Conservation (phyloP, 2,888 invertebrate species). For the Hylaea fasciaria region DNA sequence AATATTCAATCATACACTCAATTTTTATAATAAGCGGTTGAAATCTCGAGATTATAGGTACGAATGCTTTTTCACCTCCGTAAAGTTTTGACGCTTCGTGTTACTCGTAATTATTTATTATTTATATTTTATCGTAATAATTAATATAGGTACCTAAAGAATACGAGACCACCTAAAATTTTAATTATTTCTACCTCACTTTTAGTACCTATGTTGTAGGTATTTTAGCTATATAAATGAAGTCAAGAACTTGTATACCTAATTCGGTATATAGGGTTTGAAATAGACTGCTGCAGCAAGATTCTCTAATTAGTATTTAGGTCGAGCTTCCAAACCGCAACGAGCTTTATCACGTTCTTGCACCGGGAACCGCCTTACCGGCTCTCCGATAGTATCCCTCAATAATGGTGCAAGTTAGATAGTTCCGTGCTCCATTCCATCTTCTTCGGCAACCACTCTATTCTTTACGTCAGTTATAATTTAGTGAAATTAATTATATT, state of each 20-base stretch:
- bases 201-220: too few species aligned
- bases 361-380: background rate
- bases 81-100: slow-evolving; percentile 7
- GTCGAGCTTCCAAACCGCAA: slow-evolving; percentile 25
- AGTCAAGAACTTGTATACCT: too few species aligned
- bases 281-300: background rate
- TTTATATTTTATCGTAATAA: background rate
- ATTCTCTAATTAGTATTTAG: slow-evolving; percentile 24
- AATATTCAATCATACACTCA: background rate
- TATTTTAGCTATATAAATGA: too few species aligned
- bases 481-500: too few species aligned
- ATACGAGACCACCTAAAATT: too few species aligned
- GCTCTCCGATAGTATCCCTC: slow-evolving; percentile 9
- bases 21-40: slow-evolving; percentile 6
- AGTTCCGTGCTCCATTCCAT: slow-evolving; percentile 22
- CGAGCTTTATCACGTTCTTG: slow-evolving; percentile 33
- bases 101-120: too few species aligned
- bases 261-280: too few species aligned
- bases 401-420: slow-evolving; percentile 36
- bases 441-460: too few species aligned
- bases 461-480: too few species aligned
- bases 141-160: too few species aligned
- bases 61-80: slow-evolving; percentile 2
- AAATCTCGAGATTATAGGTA: background rate
- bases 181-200: too few species aligned